Evolutionary conservation across 2,888 invertebrate species (phyloP), one percentile per base, ranked within the genome.

Genomic region (Ashinkailepas kermadecensis): DNA sequence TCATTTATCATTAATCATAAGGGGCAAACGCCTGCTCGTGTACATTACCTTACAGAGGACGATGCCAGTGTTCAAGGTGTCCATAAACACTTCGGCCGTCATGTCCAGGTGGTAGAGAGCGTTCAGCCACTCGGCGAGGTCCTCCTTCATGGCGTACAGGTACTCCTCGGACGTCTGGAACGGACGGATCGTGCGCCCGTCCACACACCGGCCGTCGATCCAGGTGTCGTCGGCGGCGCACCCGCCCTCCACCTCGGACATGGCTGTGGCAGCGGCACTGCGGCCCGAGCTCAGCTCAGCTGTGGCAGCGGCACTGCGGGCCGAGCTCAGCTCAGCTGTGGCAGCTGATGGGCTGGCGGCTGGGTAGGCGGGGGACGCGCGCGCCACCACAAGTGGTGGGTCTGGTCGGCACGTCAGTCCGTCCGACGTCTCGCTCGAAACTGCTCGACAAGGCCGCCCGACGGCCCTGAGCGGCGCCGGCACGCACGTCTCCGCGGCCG

Each of bases 151-250:
- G 80, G 98, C 97, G 87, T 94, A 94, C 84, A 97, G 90, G 89
- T 98, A 98, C 89, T 98, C 97, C 89, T 97, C 97, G 85, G 95
- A 95, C 85, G 95, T 95, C 89, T 95, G 95, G 90, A 96, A 97
- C 80, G 96, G 96, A 90, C 96, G 89, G 88, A 95, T 95, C 54
- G 96, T 93, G 91, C 95, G 89, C 81, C 95, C 92, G 89, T 95
- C 95, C 85, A 95, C 89, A 86, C 95, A 90, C 84, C 94, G 92
- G 64, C 83, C 83, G 74, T 82, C 81, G 58, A 82, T 81, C 18
- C 79, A 81, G 65, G 1, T 39, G 39, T 39, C 39, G 39, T 1
- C 39, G 39, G 1, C 39, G 39, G 39, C 39, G 4, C 74, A 2
- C 54, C 8, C 74, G 56, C 10, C 9, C 74, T 13, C 54, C 54